Conservation (phyloP, 2,113 vertebrate genomes). For the Nesoenas mayeri region DNA sequence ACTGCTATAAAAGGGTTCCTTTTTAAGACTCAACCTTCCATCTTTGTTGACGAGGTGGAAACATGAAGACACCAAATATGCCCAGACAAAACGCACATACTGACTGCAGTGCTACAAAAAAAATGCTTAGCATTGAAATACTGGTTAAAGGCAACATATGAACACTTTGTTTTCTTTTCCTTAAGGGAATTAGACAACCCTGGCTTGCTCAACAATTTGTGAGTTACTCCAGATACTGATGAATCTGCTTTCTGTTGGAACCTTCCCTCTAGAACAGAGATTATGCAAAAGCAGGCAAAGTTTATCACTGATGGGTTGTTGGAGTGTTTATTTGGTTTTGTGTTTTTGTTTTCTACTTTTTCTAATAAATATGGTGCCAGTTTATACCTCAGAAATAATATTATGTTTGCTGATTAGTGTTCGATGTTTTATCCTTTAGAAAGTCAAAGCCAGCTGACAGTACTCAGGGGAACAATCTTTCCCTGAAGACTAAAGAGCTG, state of each 20-base stretch:
- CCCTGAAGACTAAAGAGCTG: background rate
- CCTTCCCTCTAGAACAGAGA: background rate
- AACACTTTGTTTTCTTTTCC: background rate
- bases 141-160: background rate
- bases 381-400: background rate
- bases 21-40: background rate
- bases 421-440: background rate
- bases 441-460: background rate
- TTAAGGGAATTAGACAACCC: background rate
- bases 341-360: background rate
- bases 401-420: background rate
- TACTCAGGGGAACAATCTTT: background rate
- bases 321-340: background rate
- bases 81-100: background rate
- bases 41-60: background rate
- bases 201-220: background rate
- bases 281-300: background rate
- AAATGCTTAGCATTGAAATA: background rate
- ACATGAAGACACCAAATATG: background rate
- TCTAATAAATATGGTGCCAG: background rate
- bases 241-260: background rate
- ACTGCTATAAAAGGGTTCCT: background rate
- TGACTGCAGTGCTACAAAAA: background rate
- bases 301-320: background rate
- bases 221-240: background rate